Percentiles rank a stretch among this genome's conserved stretches.
Evolutionary conservation across 2,113 vertebrate genomes (phyloP).

Genomic region (Atractosteus spatula): DNA sequence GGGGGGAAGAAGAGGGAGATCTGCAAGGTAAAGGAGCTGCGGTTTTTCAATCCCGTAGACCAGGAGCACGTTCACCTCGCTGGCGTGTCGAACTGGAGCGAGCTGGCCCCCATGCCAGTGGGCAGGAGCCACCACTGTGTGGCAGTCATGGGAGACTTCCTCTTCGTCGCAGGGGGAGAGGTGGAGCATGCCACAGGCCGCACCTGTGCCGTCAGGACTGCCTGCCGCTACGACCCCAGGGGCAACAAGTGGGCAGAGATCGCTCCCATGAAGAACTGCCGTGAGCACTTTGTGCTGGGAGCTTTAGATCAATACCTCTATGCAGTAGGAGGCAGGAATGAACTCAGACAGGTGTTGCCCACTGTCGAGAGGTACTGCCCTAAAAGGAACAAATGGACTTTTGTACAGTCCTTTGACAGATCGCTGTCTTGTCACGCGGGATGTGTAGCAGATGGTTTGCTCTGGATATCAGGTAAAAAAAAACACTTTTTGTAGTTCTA

Average conservation of each 20-base stretch:
- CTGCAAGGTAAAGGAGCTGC: constrained; percentile 84
- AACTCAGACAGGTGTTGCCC: constrained; percentile 89
- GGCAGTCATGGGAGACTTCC: constrained; percentile 92
- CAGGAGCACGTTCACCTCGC: constrained; percentile 83
- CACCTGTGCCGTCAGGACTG: constrained; percentile 85
- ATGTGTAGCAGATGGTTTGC: constrained; percentile 87
- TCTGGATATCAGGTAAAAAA: constrained; percentile 94
- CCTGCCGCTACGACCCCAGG: constrained; percentile 88
- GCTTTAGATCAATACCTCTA: constrained; percentile 85
- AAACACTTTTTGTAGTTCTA: no score
- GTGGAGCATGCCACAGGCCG: constrained; percentile 85
- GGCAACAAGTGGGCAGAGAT: constrained; percentile 89
- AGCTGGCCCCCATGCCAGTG: constrained; percentile 82
- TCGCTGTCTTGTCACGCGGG: constrained; percentile 94
- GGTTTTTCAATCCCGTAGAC: constrained; percentile 86
- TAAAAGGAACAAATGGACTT: constrained; percentile 94
- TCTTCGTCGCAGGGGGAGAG: constrained; percentile 92
- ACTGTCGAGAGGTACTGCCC: constrained; percentile 93
- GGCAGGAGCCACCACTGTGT: constrained; percentile 94
- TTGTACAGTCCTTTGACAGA: constrained; percentile 91
- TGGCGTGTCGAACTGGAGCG: constrained; percentile 88
- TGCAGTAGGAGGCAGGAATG: constrained; percentile 88
- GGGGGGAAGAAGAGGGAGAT: constrained; percentile 89
- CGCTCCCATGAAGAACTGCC: constrained; percentile 91
- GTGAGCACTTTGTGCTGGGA: constrained; percentile 92